A percentile compares a stretch with the other conserved stretches of the same genome.
These are phyloP conservation scores for Nebria salina DNA, from an alignment of 2,888 invertebrate genomes.

Conservation along the genomic window DNA sequence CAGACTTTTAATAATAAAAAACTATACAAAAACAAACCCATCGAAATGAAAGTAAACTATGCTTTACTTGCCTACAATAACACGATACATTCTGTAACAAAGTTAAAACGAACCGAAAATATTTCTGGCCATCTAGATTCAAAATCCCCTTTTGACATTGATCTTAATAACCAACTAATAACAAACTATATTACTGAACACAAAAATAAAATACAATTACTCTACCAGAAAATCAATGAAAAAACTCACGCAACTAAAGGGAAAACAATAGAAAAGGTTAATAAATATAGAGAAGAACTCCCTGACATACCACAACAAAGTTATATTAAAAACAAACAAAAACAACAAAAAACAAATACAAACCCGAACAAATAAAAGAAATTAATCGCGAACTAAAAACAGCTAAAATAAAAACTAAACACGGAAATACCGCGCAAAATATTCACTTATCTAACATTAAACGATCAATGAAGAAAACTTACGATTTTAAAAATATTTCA, in stretches of 20 bases:
- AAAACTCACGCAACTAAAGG: neutral
- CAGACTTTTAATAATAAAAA: too few species aligned
- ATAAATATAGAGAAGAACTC: neutral
- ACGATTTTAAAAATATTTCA: neutral
- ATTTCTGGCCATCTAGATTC: neutral
- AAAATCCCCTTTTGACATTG: neutral
- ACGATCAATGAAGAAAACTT: neutral
- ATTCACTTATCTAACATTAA: conserved; percentile 12
- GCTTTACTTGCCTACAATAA: neutral
- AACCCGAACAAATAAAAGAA: neutral
- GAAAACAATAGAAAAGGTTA: neutral
- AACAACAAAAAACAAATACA: conserved; percentile 14
- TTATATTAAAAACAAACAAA: conserved; percentile 7
- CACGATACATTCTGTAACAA: neutral
- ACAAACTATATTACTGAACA: neutral
- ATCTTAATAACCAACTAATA: neutral
- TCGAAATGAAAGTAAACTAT: neutral
- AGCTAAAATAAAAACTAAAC: neutral
- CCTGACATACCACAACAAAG: neutral
- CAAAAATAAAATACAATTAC: neutral
- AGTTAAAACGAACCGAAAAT: too few species aligned
- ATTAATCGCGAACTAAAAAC: neutral
- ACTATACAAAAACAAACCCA: neutral
- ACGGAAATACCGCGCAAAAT: neutral
- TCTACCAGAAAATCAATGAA: neutral